Evolutionary conservation across 2,113 vertebrate species (phyloP), one percentile per base, ranked within the genome.

Genomic region (Morone saxatilis): DNA sequence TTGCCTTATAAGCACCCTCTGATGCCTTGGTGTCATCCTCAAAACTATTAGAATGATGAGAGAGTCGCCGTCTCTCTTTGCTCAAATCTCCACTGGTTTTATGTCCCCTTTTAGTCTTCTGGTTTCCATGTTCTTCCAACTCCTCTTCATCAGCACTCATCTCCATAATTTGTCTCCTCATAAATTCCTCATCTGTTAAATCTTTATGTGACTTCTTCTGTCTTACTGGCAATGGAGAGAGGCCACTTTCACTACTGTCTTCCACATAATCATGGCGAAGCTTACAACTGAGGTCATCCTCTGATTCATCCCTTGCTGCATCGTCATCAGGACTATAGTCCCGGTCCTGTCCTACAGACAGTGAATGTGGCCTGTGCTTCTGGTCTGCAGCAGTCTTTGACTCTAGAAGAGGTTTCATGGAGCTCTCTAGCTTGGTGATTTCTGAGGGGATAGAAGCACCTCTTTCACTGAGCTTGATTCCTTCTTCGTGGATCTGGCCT

Each of bases 131-230:
- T 69, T 97, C 97, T 80, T 97, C 97, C 0, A 96, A 83, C 76
- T 98, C 98, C 83, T 99, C 98, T 88, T 99, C 98, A 91, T 99
- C 98, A 0, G 98, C 98, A 7, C 98, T 99, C 98, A 99, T 99
- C 94, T 99, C 98, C 91, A 99, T 93, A 71, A 99, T 97, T 91
- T 99, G 98, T 81, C 96, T 96, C 72, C 98, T 96, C 97, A 99
- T 99, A 89, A 97, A 98, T 47, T 99, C 98, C 91, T 99, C 98
- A n/a, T 99, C 98, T 0, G 96, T 96, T 79, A 94, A 75, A 0
- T 96, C 96, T 4, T 96, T 94, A 38, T 97, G 96, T 57, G 81
- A 90, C 81, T 96, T 96, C 60, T 96, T 96, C 60, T 95, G 95
- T 87, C 94, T 95, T 4, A 96, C 91, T 6, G 97, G 97, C 45